A percentile compares a stretch with the other conserved stretches of the same genome.
Conservation (phyloP, 2,888 invertebrate genomes). For the Cheilosia impressa region DNA sequence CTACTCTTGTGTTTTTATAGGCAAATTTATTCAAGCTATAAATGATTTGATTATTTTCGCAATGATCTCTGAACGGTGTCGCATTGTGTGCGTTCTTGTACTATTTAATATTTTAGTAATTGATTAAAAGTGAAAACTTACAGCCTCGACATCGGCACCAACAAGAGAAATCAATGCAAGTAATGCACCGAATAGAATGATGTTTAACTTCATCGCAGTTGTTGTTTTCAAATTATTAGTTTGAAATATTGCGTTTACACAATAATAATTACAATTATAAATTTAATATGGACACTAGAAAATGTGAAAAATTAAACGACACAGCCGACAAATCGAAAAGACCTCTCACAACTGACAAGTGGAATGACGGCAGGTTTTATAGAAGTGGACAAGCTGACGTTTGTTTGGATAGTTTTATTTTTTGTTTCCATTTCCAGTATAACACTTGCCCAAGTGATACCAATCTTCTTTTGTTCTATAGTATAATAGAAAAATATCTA, state of each 20-base stretch:
- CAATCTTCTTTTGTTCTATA: no score
- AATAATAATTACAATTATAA: neutral
- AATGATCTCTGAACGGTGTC: neutral
- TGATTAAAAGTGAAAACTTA: conserved; percentile 20
- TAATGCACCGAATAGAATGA: conserved; percentile 35
- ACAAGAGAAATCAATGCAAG: conserved; percentile 36
- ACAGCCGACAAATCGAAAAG: conserved; percentile 37
- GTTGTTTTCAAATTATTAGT: conserved; percentile 2
- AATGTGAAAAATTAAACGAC: neutral
- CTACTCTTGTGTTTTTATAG: neutral
- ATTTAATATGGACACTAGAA: conserved; percentile 8
- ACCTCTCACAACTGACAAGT: conserved; percentile 65
- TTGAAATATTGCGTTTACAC: neutral
- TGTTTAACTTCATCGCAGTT: conserved; percentile 28
- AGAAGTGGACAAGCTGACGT: neutral
- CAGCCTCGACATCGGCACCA: conserved; percentile 24
- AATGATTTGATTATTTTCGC: conserved; percentile 10
- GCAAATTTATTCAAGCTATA: neutral
- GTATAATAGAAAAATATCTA: no score
- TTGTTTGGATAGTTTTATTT: conserved; percentile 2
- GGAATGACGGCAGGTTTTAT: conserved; percentile 40
- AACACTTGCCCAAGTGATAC: conserved; percentile 1
- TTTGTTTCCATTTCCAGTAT: conserved; percentile 15
- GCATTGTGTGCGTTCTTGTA: neutral
- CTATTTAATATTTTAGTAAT: neutral